Conservation (phyloP, 92 coral and sea anemone species). For the Phymanthus crucifer region DNA sequence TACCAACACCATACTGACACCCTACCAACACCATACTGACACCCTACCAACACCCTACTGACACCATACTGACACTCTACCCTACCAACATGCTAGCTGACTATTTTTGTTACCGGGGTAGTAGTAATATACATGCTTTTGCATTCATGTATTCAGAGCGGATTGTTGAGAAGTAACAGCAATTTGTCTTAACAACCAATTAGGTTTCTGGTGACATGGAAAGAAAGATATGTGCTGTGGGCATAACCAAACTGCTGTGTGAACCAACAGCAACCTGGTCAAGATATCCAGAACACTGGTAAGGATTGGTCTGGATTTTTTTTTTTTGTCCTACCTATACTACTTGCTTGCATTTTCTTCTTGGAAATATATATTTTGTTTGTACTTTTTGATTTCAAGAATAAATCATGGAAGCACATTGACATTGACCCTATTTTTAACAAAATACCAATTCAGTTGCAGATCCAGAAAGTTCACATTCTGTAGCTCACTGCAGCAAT, state of each 20-base stretch:
- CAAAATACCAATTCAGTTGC: too few species aligned
- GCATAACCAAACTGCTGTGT: conserved; percentile 82
- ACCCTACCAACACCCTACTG: too few species aligned
- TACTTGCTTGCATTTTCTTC: too few species aligned
- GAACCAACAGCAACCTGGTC: conserved; percentile 80
- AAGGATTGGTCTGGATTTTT: background rate
- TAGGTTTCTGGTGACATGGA: conserved; percentile 94
- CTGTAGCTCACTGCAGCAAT: too few species aligned
- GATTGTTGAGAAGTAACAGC: background rate
- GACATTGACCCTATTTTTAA: too few species aligned
- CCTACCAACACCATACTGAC: too few species aligned
- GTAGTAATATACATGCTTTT: background rate
- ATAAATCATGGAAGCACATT: too few species aligned
- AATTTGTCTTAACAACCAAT: background rate
- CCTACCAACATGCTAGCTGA: too few species aligned
- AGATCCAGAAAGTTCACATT: too few species aligned
- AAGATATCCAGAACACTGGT: conserved; percentile 77
- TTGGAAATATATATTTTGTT: too few species aligned
- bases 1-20: too few species aligned
- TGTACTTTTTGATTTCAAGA: background rate
- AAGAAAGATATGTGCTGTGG: conserved; percentile 91
- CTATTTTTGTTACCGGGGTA: background rate
- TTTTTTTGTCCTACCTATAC: background rate
- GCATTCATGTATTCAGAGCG: background rate
- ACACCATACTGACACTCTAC: too few species aligned